Conservation (phyloP, 2,113 vertebrate genomes). For the human region DNA sequence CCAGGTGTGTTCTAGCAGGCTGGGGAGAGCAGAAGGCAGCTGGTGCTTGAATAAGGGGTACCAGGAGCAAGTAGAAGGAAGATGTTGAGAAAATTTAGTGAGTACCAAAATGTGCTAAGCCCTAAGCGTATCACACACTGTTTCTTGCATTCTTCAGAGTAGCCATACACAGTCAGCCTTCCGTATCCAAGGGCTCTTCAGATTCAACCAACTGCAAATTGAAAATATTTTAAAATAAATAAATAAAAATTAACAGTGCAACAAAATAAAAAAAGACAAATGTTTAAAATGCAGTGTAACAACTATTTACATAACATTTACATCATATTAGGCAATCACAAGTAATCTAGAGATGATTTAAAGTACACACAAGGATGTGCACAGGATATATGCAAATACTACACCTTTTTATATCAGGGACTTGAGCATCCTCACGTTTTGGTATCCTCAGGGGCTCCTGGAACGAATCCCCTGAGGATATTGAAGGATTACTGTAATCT, state of each 20-base stretch:
- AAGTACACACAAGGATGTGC: neutral
- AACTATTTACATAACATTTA: neutral
- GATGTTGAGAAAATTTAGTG: too few species aligned
- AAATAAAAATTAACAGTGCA: neutral
- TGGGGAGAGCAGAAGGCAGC: neutral
- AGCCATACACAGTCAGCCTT: neutral
- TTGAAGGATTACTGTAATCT: neutral
- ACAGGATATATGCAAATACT: neutral
- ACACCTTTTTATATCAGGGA: neutral
- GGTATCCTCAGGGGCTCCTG: neutral
- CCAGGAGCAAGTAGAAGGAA: neutral
- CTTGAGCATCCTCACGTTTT: neutral
- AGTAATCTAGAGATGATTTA: neutral
- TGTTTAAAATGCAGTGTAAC: neutral
- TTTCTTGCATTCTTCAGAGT: neutral
- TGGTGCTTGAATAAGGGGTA: neutral
- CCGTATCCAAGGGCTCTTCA: neutral
- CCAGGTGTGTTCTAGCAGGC: neutral
- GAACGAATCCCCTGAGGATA: neutral
- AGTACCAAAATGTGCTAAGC: neutral
- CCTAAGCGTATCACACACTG: too few species aligned
- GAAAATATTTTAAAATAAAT: neutral
- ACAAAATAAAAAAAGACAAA: neutral
- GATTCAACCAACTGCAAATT: too few species aligned
- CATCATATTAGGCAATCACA: neutral